These are phyloP conservation scores for Linnaemya tessellans DNA, from an alignment of 2,888 invertebrate genomes.

Conservation along the genomic window DNA sequence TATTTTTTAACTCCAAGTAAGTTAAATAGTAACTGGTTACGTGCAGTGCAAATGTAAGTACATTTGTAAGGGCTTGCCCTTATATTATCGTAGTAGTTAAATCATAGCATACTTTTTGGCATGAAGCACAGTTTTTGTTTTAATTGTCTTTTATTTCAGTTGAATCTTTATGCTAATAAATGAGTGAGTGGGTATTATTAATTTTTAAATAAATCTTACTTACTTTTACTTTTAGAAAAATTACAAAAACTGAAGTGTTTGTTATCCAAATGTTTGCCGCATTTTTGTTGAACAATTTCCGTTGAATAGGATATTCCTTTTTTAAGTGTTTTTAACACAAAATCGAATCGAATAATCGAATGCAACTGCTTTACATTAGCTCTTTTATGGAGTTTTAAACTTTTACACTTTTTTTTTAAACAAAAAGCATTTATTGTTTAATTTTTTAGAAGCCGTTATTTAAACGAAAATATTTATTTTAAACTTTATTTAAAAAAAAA, in stretches of 20 bases:
- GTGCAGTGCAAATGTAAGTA: too few relatives aligned
- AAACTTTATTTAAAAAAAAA: background rate
- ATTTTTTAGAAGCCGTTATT: background rate
- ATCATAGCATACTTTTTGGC: too few relatives aligned
- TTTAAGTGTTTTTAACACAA: background rate
- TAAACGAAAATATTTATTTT: background rate
- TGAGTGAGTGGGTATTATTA: background rate
- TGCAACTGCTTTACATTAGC: background rate
- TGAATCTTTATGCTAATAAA: background rate
- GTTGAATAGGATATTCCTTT: constrained; percentile 1
- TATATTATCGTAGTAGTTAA: too few relatives aligned
- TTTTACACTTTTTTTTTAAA: background rate
- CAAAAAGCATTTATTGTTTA: background rate
- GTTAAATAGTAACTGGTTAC: too few relatives aligned
- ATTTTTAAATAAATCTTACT: background rate
- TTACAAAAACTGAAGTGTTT: constrained; percentile 7
- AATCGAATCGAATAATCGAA: too few relatives aligned
- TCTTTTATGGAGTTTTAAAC: background rate
- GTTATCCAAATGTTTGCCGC: constrained; percentile 41
- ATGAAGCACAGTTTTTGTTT: too few relatives aligned
- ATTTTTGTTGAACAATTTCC: constrained; percentile 23
- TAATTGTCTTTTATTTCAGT: too few relatives aligned
- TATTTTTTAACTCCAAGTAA: too few relatives aligned
- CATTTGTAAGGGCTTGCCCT: too few relatives aligned
- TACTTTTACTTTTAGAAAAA: constrained; percentile 8